Evolutionary conservation across 1,140 invertebrate genomes (phyloP), one percentile per base, ranked within the genome.

Genomic region (Bombyx mori): DNA sequence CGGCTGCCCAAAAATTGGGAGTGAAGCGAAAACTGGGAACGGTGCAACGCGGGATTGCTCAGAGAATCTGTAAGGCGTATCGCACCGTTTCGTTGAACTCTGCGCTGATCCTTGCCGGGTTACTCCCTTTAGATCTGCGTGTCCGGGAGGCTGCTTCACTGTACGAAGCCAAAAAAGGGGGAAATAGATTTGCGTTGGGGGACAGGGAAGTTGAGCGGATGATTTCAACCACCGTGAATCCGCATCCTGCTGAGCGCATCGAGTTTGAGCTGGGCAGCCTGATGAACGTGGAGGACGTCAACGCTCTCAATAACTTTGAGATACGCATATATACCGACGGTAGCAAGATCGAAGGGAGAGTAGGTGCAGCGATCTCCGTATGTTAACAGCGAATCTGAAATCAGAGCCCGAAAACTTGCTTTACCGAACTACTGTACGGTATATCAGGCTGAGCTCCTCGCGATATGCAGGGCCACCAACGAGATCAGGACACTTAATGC

Each of bases 51-150:
- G 44, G 44, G 44, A 18, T 71, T 35, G 66, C 66, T 1, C 57
- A 60, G 46, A 66, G 68, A 54, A 43, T 71, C 2, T 60, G 58
- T 26, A 61, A 55, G 48, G 53, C 60, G 0, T 62, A 70, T 35
- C 50, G 59, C 0, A 73, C 62, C 6, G 63, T 64, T 42, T 66
- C 65, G 35, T 49, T 68, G 8, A 56, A 63, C 54, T 58, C 65
- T 1, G 63, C 59, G 1, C 50, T 70, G 7, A 44, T 65, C 0
- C 56, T 70, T 6, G 50, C 63, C 0, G 62, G 71, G 43, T 46
- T 67, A 44, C 58, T 69, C 1, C 66, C 69, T 6, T 56, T 69
- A 1, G 60, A 69, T 42, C 56, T 69, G 9, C 22, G 64, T 45
- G 8, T 69, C 5, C 12, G 47, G 6, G 68, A 70, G 42, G 62